Conservation (phyloP, 2,888 invertebrate genomes). For the Platypus cylindrus region DNA sequence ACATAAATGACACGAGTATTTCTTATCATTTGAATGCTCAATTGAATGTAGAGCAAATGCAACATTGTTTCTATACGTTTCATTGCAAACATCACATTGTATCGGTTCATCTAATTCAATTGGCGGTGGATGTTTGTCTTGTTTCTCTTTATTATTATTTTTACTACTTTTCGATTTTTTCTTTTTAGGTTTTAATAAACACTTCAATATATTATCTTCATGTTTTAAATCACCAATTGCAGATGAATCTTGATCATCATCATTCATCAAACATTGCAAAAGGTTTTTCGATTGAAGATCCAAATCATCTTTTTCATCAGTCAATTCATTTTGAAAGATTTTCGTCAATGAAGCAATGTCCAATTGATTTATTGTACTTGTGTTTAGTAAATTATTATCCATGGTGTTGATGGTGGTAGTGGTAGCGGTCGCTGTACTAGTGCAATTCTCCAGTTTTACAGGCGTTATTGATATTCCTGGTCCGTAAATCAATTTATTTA, state of each 20-base stretch:
- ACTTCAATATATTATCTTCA: conserved; percentile 17
- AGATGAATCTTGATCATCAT: background rate
- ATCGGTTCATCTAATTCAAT: conserved; percentile 28
- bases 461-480: conserved; percentile 20
- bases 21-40: conserved; percentile 24
- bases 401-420: too few relatives aligned
- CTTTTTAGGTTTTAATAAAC: conserved; percentile 10
- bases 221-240: conserved; percentile 4
- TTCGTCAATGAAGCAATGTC: conserved; percentile 7
- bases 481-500: conserved; percentile 22
- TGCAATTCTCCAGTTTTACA: conserved; percentile 10
- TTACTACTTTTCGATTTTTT: conserved; percentile 12
- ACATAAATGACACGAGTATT: conserved; percentile 29
- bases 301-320: conserved; percentile 3
- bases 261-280: background rate
- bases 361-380: conserved; percentile 12
- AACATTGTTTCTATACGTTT: conserved; percentile 27
- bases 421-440: too few relatives aligned
- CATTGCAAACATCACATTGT: conserved; percentile 28
- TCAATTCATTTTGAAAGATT: conserved; percentile 10
- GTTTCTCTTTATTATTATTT: conserved; percentile 11
- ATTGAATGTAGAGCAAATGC: conserved; percentile 29
- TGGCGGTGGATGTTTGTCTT: conserved; percentile 15
- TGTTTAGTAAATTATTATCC: conserved; percentile 5
- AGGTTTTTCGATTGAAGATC: conserved; percentile 3